Evolutionary conservation across 2,113 vertebrate genomes (phyloP).

Genomic region (Vulpes ferrilata): DNA sequence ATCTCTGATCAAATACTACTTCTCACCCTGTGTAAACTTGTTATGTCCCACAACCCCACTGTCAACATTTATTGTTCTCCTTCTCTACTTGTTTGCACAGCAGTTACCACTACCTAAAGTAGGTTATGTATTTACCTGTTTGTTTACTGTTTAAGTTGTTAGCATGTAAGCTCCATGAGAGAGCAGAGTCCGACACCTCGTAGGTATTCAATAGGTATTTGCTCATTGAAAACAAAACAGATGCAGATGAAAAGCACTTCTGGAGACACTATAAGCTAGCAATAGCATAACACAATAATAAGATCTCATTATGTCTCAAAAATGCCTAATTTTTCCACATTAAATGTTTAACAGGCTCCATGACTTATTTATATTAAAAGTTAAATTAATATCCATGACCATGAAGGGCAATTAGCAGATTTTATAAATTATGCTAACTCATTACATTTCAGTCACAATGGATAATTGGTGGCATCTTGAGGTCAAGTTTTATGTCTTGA

Average conservation of each 20-base stretch:
- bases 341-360: neutral
- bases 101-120: neutral
- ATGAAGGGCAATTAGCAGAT: constrained; percentile 24
- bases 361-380: neutral
- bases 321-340: neutral
- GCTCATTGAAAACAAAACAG: neutral
- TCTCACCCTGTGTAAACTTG: neutral
- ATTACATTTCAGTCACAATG: neutral
- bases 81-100: neutral
- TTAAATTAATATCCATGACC: neutral
- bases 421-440: constrained; percentile 31
- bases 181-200: neutral
- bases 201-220: neutral
- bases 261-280: neutral
- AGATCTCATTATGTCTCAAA: neutral
- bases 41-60: neutral
- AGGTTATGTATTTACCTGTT: neutral
- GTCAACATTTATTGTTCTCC: neutral
- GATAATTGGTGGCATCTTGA: neutral
- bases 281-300: neutral
- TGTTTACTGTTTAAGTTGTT: neutral
- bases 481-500: constrained; percentile 10
- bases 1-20: neutral
- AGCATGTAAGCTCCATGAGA: neutral
- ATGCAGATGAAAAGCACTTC: constrained; percentile 25